Base-by-base conservation (phyloP, 92 coral and sea anemone genomes). In the Pocillopora grandis region DNA sequence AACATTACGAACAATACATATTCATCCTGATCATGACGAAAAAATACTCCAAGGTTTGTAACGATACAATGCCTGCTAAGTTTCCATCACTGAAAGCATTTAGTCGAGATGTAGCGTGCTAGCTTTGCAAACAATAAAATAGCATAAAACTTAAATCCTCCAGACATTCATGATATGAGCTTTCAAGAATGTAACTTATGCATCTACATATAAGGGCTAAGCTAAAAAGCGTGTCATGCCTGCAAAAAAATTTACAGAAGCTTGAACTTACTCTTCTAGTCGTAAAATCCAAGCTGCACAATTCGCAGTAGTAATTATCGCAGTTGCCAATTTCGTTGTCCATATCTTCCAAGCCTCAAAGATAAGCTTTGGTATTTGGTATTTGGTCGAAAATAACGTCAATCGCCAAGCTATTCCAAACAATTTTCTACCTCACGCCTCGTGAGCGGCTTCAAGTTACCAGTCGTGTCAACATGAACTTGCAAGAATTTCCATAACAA, bases 221-320 rank as follows among this genome's bases (percentile, higher is more conserved):
- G 52, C 52, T 42, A 42, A 42, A 42, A 42, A 7, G 4, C 52
- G 52, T 42, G 52, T 42, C 52, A 12, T 31, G 59, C 42, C 10
- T 67, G 37, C 31, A 31, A 67, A 72, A 19, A 42, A 8, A 72
- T 31, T 31, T 61, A n/a, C 14, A 37, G 49, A 36, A 20, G 9
- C 23, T 31, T 58, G 57, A 20, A 87, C 94, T 91, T 85, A 94
- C 98, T 81, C 83, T 79, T 73, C 80, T 79, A 9, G 93, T 77
- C 12, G 98, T 77, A 82, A 94, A 94, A 33, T 94, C 95, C 80
- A 94, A 84, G 66, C 87, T 90, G 93, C 98, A 94, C 18, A 94
- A 84, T 35, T 94, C 90, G 65, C 98, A 94, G 80, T 78, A 87
- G 84, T 80, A 87, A 19, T 92, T 93, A 31, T 73, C 18, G 42